phyloP scores from a whole-genome alignment of 2,888 invertebrate genomes.

The Drosophila aldrichi region DNA sequence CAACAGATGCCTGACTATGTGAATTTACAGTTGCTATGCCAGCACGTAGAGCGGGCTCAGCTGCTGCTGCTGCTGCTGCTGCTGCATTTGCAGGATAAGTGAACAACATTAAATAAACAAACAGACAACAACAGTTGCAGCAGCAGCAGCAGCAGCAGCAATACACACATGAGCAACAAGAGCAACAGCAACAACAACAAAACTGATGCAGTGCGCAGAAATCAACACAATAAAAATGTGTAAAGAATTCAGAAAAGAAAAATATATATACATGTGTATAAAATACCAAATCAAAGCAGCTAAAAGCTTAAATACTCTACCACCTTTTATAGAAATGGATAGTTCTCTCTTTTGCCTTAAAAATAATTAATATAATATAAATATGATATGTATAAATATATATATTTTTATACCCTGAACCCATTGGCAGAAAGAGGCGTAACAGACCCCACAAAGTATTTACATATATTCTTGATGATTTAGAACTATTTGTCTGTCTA shows the following conservation, averaged over 20 bases:
- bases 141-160: conserved; percentile 15
- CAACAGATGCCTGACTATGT: background rate
- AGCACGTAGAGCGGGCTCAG: conserved; percentile 8
- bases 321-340: no score
- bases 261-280: background rate
- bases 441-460: no score
- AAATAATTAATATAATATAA: no score
- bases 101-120: conserved; percentile 67
- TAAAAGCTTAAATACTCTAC: background rate
- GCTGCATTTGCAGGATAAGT: conserved; percentile 55
- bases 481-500: no score
- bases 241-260: conserved; percentile 2
- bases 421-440: no score
- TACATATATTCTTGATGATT: no score
- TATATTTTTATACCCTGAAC: no score
- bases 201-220: conserved; percentile 51
- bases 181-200: conserved; percentile 22
- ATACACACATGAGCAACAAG: conserved; percentile 14
- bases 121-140: conserved; percentile 38
- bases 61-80: conserved; percentile 25
- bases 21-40: background rate
- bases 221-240: conserved; percentile 28
- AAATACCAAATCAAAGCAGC: background rate
- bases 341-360: no score
- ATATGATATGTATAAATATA: no score